These are phyloP conservation scores for Orthonyx spaldingii DNA, from an alignment of 2,113 vertebrate species.

Conservation along the genomic window DNA sequence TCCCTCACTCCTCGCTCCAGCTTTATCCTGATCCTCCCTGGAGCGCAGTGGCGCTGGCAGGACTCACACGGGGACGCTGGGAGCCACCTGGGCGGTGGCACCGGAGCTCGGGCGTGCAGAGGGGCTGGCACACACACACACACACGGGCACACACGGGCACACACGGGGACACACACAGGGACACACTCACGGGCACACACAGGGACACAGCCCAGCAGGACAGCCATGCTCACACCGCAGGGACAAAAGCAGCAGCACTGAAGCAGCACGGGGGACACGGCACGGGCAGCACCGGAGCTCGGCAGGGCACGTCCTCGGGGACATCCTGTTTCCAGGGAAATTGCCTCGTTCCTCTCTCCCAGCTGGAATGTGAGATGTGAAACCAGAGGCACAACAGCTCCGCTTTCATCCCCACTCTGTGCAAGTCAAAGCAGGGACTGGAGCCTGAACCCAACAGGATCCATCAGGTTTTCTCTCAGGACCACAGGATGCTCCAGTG, in stretches of 20 bases:
- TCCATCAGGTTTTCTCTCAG: neutral
- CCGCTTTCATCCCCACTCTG: neutral
- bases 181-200: neutral
- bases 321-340: neutral
- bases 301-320: neutral
- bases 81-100: neutral
- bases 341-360: neutral
- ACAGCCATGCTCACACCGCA: neutral
- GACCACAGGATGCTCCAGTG: neutral
- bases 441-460: neutral
- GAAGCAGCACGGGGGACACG: neutral
- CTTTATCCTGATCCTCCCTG: neutral
- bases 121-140: neutral
- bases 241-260: neutral
- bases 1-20: neutral
- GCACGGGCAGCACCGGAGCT: neutral
- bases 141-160: rapidly evolving
- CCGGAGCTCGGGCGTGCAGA: neutral
- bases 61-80: neutral
- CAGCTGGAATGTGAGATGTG: neutral
- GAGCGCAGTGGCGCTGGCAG: neutral
- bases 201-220: neutral
- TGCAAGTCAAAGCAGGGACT: neutral
- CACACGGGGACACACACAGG: neutral
- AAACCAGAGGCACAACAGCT: neutral